Evolutionary conservation across 2,797 vertebrate genomes (phyloP).

Genomic region (Sebastes steindachneri): DNA sequence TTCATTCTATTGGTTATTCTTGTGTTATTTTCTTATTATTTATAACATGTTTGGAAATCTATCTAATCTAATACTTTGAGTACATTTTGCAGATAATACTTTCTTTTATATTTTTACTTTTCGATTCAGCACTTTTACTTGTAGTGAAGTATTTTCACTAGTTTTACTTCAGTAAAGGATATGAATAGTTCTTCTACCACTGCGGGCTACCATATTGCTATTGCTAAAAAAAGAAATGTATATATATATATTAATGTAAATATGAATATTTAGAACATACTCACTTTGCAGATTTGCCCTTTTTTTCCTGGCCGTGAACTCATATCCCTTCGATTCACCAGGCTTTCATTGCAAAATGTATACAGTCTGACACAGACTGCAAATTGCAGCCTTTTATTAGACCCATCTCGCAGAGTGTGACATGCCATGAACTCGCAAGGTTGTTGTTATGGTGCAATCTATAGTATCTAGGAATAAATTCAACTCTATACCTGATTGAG

Average conservation of each 20-base stretch:
- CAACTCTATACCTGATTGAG: neutral
- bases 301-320: neutral
- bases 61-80: too few relatives aligned
- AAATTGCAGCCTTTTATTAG: neutral
- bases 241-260: too few relatives aligned
- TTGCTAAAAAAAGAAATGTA: too few relatives aligned
- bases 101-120: neutral
- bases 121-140: neutral
- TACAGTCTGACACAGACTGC: neutral
- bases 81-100: neutral
- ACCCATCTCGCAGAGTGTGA: neutral
- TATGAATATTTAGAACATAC: too few relatives aligned
- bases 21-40: too few relatives aligned
- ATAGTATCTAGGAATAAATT: neutral
- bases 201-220: rapidly evolving
- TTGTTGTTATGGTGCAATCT: neutral
- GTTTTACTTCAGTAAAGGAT: neutral
- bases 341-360: neutral
- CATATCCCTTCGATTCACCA: neutral
- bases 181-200: too few relatives aligned
- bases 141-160: neutral
- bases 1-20: too few relatives aligned
- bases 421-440: neutral
- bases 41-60: too few relatives aligned
- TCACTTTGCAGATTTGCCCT: neutral